Conservation (phyloP, 1,140 invertebrate species). For the Dreissena rostriformis region DNA sequence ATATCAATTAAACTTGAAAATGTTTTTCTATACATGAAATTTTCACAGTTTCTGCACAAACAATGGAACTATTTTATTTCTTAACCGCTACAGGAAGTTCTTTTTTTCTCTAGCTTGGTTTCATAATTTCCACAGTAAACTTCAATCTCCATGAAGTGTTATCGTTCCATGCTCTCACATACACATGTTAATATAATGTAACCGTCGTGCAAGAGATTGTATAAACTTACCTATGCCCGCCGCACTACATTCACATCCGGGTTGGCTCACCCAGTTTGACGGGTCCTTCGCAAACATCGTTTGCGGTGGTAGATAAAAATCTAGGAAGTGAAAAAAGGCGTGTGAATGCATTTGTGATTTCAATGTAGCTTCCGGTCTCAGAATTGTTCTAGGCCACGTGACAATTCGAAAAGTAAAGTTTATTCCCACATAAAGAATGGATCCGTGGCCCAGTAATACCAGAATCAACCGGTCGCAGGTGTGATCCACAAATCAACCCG, state of each 20-base stretch:
- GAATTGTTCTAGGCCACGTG: too few species aligned
- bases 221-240: slow-evolving; percentile 42
- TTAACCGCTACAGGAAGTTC: too few species aligned
- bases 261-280: not conserved
- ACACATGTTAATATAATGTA: not conserved
- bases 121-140: not conserved
- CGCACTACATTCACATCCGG: slow-evolving; percentile 42
- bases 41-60: not conserved
- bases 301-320: not conserved
- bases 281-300: slow-evolving; percentile 39
- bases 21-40: too few species aligned
- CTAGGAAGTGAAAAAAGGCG: not conserved
- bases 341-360: too few species aligned
- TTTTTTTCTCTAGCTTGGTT: not conserved
- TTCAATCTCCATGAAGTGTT: not conserved
- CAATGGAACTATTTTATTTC: not conserved
- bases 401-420: too few species aligned
- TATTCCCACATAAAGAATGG: too few species aligned
- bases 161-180: not conserved
- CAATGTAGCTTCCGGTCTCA: too few species aligned
- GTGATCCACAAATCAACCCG: too few species aligned
- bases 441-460: too few species aligned
- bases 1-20: too few species aligned
- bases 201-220: not conserved
- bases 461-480: too few species aligned